phyloP scores from a whole-genome alignment of 2,888 invertebrate genomes.

The Acanthopleura granulata region DNA sequence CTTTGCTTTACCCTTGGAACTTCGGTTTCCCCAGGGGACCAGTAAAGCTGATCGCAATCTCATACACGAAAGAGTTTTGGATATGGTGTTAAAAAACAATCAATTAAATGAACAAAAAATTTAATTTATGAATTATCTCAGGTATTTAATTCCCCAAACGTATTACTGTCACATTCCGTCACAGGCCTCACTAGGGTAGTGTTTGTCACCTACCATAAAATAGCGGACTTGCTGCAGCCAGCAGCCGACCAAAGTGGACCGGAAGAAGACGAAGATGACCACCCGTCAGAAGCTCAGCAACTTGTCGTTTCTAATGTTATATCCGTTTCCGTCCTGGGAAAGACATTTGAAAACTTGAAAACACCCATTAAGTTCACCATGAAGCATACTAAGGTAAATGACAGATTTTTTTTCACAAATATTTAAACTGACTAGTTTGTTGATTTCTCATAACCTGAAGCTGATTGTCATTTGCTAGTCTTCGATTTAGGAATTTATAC shows the following conservation, averaged over 20 bases:
- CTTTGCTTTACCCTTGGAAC: too few species aligned
- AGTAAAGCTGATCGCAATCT: too few species aligned
- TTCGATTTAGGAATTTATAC: too few species aligned
- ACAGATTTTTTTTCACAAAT: not conserved
- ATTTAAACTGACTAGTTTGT: too few species aligned
- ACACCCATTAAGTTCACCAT: conserved; percentile 49
- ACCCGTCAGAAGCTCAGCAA: not conserved
- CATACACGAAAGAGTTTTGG: too few species aligned
- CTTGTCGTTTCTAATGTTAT: conserved; percentile 19
- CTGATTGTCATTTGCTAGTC: too few species aligned
- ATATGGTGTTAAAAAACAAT: too few species aligned
- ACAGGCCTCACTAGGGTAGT: conserved; percentile 57
- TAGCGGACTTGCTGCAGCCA: conserved; percentile 50
- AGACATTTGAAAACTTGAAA: not conserved
- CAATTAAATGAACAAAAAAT: too few species aligned
- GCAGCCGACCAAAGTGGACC: not conserved
- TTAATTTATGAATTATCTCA: too few species aligned
- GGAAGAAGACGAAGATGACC: not conserved
- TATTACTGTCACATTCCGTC: not conserved
- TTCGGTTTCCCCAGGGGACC: too few species aligned
- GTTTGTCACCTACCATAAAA: conserved; percentile 58
- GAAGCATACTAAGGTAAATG: conserved; percentile 44
- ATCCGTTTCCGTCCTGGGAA: conserved; percentile 18
- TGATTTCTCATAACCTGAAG: too few species aligned
- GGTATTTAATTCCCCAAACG: too few species aligned